Conservation (phyloP, 1,140 invertebrate genomes). For the Saccostrea echinata region DNA sequence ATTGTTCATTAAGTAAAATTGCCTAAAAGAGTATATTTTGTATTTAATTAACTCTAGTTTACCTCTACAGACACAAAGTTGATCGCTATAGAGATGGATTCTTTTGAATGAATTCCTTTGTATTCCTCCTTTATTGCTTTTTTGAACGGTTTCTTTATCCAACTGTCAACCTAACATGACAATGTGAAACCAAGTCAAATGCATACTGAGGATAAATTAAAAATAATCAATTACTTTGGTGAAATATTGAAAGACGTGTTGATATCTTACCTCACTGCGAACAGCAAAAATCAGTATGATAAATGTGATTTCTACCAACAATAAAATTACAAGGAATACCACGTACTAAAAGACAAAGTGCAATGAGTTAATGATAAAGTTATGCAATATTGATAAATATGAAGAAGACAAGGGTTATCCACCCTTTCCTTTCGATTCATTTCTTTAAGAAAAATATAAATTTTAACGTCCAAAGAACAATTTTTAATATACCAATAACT, state of each 20-base stretch:
- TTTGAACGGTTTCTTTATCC: slow-evolving; percentile 58
- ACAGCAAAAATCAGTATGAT: slow-evolving; percentile 60
- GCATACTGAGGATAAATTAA: background rate
- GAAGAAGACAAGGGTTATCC: no score
- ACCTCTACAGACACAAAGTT: slow-evolving; percentile 65
- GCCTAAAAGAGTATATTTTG: no score
- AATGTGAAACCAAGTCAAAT: background rate
- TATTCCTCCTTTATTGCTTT: slow-evolving; percentile 58
- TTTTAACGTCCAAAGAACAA: no score
- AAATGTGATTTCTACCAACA: slow-evolving; percentile 60
- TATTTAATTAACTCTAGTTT: background rate
- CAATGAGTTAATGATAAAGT: background rate
- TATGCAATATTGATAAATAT: background rate
- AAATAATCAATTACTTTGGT: no score
- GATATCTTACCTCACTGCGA: slow-evolving; percentile 47
- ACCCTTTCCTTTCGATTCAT: no score
- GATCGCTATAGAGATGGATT: slow-evolving; percentile 59
- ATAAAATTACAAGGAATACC: slow-evolving; percentile 50
- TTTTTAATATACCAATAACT: no score
- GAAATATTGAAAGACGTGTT: background rate
- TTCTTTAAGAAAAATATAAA: no score
- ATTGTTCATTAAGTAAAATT: no score
- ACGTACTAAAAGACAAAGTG: slow-evolving; percentile 60
- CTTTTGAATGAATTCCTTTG: slow-evolving; percentile 56
- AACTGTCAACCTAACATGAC: slow-evolving; percentile 51